Base-by-base conservation (phyloP, 1,140 invertebrate genomes). In the Dinoponera quadriceps region DNA sequence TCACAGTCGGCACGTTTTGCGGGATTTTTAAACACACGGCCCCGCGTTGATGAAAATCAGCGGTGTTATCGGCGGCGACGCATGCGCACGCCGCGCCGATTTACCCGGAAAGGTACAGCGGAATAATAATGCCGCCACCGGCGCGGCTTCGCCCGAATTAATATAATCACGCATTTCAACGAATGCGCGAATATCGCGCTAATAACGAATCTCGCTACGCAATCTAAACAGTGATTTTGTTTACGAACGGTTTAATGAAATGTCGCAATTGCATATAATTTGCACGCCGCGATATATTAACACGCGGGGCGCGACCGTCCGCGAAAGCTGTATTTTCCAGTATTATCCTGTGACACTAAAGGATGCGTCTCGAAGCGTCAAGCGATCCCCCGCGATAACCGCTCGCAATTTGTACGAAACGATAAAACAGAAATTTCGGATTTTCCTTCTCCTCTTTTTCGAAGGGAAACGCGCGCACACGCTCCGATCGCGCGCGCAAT, bases 231-330 rank as follows among this genome's bases (percentile, higher is more conserved):
- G 51, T 18, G 65, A 69, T 44, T 22, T 80, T 80, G 75, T 80
- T 80, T 80, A 80, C 66, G 54, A 57, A 71, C 51, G 75, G 29
- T 80, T 80, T 80, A 80, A 80, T 80, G 51, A 80, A 59, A 69
- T 80, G 75, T 65, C 51, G 73, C 71, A 80, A 80, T 80, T 80
- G 57, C 65, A 38, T 44, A 48, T 80, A 71, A 80, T 80, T 80
- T 80, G 22, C 51, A 80, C n/a, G n/a, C 71, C 11, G 22, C 14
- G 27, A 80, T 69, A 80, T 69, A 78, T 80, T 80, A 71, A 80
- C n/a, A 48, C 27, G 27, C 51, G 27, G 25, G 5, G 29, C 38
- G 16, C 29, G 7, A 0, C 38, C 38, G 38, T n/a, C n/a, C 7
- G 38, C 7, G 38, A 44, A 44, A 9, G 4, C 11, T 11, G 38